Evolutionary conservation across 2,113 vertebrate genomes (phyloP).

Genomic region (Gorilla gorilla): DNA sequence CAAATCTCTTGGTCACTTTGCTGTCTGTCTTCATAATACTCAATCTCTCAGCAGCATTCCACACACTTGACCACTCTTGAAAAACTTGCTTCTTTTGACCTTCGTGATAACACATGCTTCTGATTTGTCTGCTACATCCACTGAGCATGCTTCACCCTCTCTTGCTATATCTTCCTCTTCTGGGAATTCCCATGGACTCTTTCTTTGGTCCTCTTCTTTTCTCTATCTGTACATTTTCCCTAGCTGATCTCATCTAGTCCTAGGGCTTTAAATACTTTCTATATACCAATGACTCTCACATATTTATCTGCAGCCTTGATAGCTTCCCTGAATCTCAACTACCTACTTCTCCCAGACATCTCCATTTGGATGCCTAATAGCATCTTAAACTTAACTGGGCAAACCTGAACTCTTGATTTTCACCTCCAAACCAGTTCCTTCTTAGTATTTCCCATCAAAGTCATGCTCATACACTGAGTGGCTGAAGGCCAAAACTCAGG

Average conservation of each 20-base stretch:
- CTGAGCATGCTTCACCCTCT: background rate
- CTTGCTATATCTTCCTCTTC: background rate
- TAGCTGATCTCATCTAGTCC: background rate
- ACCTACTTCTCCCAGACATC: background rate
- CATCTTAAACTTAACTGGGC: background rate
- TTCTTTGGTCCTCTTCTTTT: background rate
- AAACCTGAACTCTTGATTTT: background rate
- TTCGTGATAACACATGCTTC: background rate
- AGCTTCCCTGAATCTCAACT: background rate
- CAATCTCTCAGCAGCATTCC: background rate
- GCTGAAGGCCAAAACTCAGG: background rate
- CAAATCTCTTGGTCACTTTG: background rate
- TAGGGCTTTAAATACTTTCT: background rate
- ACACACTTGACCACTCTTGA: background rate
- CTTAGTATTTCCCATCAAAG: background rate
- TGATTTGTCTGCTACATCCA: background rate
- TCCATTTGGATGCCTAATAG: background rate
- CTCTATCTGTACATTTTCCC: background rate
- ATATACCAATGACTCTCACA: background rate
- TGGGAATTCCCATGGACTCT: background rate
- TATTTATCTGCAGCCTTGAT: background rate
- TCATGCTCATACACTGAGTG: background rate
- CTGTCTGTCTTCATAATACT: background rate
- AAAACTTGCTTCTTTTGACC: background rate
- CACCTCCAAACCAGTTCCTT: background rate